Evolutionary conservation across 2,888 invertebrate species (phyloP), one percentile per base, ranked within the genome.

Genomic region (Empis livida): DNA sequence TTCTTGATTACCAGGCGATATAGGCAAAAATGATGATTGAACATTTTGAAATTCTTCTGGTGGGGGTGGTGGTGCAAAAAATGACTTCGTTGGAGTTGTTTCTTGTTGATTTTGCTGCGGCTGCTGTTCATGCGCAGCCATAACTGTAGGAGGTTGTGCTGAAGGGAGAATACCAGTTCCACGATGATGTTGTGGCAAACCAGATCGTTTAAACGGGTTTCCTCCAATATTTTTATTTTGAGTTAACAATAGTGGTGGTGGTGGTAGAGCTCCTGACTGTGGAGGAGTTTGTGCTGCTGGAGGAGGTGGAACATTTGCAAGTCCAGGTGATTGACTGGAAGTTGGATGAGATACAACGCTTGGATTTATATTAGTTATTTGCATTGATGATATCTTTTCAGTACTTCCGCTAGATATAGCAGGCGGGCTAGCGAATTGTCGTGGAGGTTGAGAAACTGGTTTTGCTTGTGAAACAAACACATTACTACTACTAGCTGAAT

Each of bases 11-110:
- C 10, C 15, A 15, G 6, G 10, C 5, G 15, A 11, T 14, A 14
- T 3, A n/a, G 23, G 27, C n/a, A 5, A 11, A 6, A 8, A n/a
- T 10, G 64, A 58, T n/a, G 71, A 68, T 4, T 71, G 66, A 15
- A 68, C 59, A 54, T 57, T 58, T 40, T 74, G 63, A 58, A 69
- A 58, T 53, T 59, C 58, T 47, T 62, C 55, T 17, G 59, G 61
- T 16, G 61, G 57, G 43, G 59, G 59, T 16, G 59, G 59, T 16
- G 58, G 57, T 27, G 69, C 23, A 27, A 27, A 27, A 27, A 27
- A 27, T 27, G 23, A 4, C 2, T 27, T 27, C 5, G 23, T 9
- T 9, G 5, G 9, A 27, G 23, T 27, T 27, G 23, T 9, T 5
- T 9, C 6, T 27, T 27, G 23, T 27, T 27, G 23, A 27, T 27